Conservation (phyloP, 2,888 invertebrate species). For the Autographa pulchrina region DNA sequence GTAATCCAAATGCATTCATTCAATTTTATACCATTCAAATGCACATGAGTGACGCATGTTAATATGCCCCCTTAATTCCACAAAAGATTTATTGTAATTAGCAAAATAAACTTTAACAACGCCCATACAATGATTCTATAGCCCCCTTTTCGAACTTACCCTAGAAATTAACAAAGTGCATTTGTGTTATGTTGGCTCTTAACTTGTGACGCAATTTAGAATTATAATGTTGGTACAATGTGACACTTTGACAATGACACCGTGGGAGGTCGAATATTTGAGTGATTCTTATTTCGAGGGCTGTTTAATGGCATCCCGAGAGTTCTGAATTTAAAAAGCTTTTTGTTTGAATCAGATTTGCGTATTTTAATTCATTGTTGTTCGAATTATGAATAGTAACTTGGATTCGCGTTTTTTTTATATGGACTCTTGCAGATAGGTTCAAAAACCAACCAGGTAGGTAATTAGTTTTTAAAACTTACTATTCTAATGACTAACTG, state of each 20-base stretch:
- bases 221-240: slow-evolving; percentile 37
- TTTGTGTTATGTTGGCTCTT: slow-evolving; percentile 22
- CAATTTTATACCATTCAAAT: not conserved
- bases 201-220: slow-evolving; percentile 15
- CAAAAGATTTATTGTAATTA: slow-evolving; percentile 45
- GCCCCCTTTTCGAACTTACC: slow-evolving; percentile 13
- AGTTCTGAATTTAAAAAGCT: not conserved
- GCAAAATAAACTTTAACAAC: slow-evolving; percentile 21
- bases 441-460: too few relatives aligned
- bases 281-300: slow-evolving; percentile 27
- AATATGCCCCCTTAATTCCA: slow-evolving; percentile 20
- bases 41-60: not conserved
- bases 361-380: not conserved
- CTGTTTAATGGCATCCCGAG: slow-evolving; percentile 10
- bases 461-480: not conserved
- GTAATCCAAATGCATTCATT: not conserved
- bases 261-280: slow-evolving; percentile 46
- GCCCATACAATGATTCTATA: slow-evolving; percentile 12
- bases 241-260: slow-evolving; percentile 53
- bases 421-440: not conserved
- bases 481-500: too few relatives aligned
- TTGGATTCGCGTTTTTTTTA: not conserved
- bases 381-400: not conserved
- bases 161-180: slow-evolving; percentile 27
- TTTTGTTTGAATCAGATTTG: not conserved